Evolutionary conservation across 2,113 vertebrate species (phyloP).

Genomic region (Terrapene triunguis): DNA sequence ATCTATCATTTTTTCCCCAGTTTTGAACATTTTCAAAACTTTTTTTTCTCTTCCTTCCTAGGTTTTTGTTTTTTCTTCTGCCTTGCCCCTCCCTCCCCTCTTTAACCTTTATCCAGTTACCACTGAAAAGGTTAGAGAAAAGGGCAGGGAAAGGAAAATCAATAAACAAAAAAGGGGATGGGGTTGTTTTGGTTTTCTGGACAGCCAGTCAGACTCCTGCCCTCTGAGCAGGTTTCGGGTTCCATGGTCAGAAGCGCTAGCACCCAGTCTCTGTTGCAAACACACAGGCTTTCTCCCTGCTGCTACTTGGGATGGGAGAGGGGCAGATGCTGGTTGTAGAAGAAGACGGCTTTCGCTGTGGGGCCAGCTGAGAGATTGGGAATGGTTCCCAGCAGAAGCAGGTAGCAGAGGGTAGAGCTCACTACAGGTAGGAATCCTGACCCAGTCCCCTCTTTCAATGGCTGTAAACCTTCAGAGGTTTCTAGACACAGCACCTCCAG

Average conservation of each 20-base stretch:
- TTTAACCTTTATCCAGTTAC: not conserved
- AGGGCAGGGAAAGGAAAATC: not conserved
- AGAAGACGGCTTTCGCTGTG: not conserved
- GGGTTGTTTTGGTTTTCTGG: not conserved
- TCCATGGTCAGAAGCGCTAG: not conserved
- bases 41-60: not conserved
- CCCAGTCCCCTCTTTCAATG: not conserved
- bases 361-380: not conserved
- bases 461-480: not conserved
- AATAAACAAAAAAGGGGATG: not conserved
- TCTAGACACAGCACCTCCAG: not conserved
- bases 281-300: not conserved
- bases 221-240: not conserved
- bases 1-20: not conserved
- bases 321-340: not conserved
- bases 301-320: not conserved
- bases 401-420: not conserved
- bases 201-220: not conserved
- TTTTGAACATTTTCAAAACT: not conserved
- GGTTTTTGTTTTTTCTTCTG: not conserved
- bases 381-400: not conserved
- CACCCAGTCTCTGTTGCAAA: not conserved
- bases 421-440: not conserved
- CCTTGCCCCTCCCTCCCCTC: not conserved
- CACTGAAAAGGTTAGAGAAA: not conserved